A percentile compares a stretch with the other conserved stretches of the same genome.
Conservation (phyloP, 2,888 invertebrate genomes). For the Cephonodes hylas region DNA sequence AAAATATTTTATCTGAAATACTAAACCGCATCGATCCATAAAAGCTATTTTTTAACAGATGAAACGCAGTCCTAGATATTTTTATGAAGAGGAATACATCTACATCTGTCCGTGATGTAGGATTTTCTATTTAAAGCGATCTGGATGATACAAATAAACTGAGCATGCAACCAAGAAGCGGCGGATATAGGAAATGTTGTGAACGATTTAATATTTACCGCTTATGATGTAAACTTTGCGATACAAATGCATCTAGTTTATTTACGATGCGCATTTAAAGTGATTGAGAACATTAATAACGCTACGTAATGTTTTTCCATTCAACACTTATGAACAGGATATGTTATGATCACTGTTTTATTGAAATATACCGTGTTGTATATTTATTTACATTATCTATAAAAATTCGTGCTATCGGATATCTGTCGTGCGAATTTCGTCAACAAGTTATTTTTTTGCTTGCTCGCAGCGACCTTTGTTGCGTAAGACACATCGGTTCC, state of each 20-base stretch:
- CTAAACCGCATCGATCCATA: not conserved
- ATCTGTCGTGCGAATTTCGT: slow-evolving; percentile 45
- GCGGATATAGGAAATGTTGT: not conserved
- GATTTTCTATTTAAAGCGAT: slow-evolving; percentile 5
- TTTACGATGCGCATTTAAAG: not conserved
- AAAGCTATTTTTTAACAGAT: slow-evolving; percentile 8
- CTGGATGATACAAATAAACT: slow-evolving; percentile 3
- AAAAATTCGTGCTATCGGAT: slow-evolving; percentile 13
- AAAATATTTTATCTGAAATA: not conserved
- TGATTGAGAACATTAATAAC: not conserved
- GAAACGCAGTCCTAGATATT: slow-evolving; percentile 7
- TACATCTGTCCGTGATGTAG: slow-evolving; percentile 1
- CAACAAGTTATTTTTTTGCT: slow-evolving; percentile 51
- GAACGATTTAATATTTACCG: not conserved
- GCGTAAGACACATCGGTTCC: slow-evolving; percentile 66
- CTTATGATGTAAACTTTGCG: slow-evolving; percentile 1
- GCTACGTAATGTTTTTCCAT: not conserved
- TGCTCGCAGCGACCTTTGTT: slow-evolving; percentile 56
- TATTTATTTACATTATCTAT: not conserved
- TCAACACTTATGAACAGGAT: not conserved
- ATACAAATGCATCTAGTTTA: not conserved
- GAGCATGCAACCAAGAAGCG: not conserved
- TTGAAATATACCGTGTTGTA: not conserved
- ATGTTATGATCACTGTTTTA: not conserved
- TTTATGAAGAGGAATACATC: slow-evolving; percentile 3